These are phyloP conservation scores for Ormia ochracea DNA, from an alignment of 2,888 invertebrate genomes.

Conservation along the genomic window DNA sequence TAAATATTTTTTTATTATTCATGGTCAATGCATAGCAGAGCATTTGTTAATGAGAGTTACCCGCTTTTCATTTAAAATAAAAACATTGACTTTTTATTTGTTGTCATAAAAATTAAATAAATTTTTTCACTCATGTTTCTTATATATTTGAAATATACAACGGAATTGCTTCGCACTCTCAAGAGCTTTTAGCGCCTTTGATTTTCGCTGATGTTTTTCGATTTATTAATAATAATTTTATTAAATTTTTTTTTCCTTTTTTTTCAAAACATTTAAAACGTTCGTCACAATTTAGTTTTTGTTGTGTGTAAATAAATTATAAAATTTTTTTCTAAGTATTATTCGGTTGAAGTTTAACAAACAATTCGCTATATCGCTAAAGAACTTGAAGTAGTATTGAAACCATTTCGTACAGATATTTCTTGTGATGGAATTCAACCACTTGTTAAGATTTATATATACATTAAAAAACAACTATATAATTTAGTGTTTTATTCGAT, in stretches of 20 bases:
- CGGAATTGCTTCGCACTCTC: not conserved
- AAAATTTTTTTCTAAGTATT: not conserved
- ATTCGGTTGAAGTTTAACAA: not conserved
- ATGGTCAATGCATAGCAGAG: conserved; percentile 39
- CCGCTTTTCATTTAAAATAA: not conserved
- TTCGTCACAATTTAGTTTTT: conserved; percentile 60
- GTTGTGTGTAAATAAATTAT: conserved; percentile 22
- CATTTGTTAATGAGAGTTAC: conserved; percentile 12
- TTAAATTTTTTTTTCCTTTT: not conserved
- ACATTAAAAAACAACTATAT: not conserved
- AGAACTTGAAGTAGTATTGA: conserved; percentile 5
- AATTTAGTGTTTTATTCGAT: conserved; percentile 36
- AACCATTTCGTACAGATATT: conserved; percentile 19
- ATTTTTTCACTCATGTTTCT: not conserved
- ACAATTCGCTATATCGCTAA: not conserved
- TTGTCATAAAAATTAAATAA: conserved; percentile 1
- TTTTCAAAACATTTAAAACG: conserved; percentile 24
- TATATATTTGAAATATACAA: too few relatives aligned
- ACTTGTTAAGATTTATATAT: conserved; percentile 27
- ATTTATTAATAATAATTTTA: conserved; percentile 18
- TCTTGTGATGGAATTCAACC: conserved; percentile 8
- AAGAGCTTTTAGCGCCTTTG: conserved; percentile 48
- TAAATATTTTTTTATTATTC: conserved; percentile 26
- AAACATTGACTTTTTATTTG: conserved; percentile 22
- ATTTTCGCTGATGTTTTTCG: not conserved